Evolutionary conservation across 2,797 vertebrate species (phyloP).

Genomic region (Chrysocyon brachyurus): DNA sequence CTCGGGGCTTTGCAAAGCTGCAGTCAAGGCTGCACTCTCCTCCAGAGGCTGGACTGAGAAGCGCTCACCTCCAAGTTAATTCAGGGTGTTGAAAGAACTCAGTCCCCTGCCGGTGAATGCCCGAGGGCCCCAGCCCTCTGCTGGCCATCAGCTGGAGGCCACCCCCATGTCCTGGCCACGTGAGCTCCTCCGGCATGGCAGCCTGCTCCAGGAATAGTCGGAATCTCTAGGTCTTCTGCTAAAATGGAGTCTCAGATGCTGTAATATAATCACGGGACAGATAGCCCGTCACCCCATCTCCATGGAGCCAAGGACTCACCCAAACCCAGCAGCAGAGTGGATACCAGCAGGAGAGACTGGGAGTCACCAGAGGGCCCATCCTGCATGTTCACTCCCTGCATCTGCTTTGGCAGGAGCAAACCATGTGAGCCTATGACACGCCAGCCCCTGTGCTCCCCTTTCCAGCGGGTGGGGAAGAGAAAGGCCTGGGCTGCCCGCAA

Average conservation of each 20-base stretch:
- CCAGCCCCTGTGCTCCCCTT: not conserved
- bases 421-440: accelerated
- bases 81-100: not conserved
- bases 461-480: too few species aligned
- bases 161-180: accelerated
- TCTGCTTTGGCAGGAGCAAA: not conserved
- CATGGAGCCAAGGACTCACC: not conserved
- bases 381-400: accelerated
- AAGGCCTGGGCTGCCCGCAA: not conserved
- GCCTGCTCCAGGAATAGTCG: not conserved
- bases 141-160: not conserved
- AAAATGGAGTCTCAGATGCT: not conserved
- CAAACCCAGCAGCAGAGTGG: not conserved
- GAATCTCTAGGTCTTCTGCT: too few species aligned
- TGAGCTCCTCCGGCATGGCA: not conserved
- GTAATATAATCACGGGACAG: accelerated
- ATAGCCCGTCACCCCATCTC: not conserved
- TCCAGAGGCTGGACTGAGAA: not conserved
- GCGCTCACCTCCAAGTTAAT: not conserved
- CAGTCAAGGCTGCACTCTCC: not conserved
- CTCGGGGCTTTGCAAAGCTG: not conserved
- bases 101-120: too few species aligned
- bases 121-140: not conserved
- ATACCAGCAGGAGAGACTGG: too few species aligned
- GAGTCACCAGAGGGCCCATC: not conserved